Conservation (phyloP, 2,113 vertebrate species). For the Rhineura floridana region DNA sequence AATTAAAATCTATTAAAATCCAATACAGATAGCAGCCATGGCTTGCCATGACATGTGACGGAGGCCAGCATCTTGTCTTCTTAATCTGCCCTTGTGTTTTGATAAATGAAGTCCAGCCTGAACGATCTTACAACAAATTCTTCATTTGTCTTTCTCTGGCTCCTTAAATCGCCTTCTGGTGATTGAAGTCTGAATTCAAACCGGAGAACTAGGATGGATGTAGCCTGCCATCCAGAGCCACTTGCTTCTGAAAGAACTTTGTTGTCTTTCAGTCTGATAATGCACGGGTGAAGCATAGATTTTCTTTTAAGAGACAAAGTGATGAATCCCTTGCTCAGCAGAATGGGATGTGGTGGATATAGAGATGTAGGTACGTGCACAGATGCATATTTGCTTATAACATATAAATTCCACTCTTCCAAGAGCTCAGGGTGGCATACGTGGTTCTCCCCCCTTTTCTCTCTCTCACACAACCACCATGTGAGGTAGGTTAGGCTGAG, state of each 20-base stretch:
- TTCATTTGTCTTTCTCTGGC: background rate
- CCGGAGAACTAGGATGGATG: background rate
- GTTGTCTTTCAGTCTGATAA: background rate
- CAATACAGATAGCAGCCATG: too few relatives aligned
- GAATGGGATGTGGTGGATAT: background rate
- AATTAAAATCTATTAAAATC: too few relatives aligned
- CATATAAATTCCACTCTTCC: background rate
- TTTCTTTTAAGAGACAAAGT: background rate
- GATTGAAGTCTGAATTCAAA: background rate
- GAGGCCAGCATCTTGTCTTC: background rate
- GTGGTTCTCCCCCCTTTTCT: background rate
- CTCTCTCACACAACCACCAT: background rate
- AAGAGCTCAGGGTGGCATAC: background rate
- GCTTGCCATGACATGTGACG: too few relatives aligned
- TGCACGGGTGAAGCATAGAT: background rate
- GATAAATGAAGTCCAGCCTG: background rate
- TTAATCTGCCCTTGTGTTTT: accelerated
- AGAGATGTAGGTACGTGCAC: background rate
- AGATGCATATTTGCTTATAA: background rate
- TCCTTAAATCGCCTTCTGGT: slow-evolving; percentile 13
- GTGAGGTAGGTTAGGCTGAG: background rate
- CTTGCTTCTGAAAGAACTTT: background rate
- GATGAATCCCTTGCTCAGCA: background rate
- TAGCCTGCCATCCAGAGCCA: background rate
- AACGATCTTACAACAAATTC: background rate